Conservation (phyloP, 1,140 invertebrate genomes). For the Aphidius gifuensis region DNA sequence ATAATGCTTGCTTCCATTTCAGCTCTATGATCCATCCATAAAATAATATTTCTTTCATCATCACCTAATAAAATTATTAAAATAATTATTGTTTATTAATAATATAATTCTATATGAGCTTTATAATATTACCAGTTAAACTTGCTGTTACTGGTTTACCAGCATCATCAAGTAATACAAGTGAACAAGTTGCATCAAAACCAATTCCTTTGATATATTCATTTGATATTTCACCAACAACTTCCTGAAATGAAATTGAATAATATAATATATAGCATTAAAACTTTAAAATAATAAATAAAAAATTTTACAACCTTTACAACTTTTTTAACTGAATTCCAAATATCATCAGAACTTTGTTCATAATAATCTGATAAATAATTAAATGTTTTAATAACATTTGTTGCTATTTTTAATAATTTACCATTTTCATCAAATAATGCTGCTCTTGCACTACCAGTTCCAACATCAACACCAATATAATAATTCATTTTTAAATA, state of each 20-base stretch:
- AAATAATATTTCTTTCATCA: slow-evolving; percentile 75
- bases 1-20: slow-evolving; percentile 77
- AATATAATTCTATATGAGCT: not conserved
- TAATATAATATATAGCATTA: slow-evolving; percentile 18
- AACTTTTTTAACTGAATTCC: slow-evolving; percentile 67
- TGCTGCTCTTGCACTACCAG: slow-evolving; percentile 81
- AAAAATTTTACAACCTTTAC: slow-evolving; percentile 61
- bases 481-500: slow-evolving; percentile 59
- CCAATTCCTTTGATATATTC: slow-evolving; percentile 77
- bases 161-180: slow-evolving; percentile 76
- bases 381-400: slow-evolving; percentile 74
- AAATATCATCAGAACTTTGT: slow-evolving; percentile 91
- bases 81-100: not conserved
- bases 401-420: slow-evolving; percentile 62
- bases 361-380: slow-evolving; percentile 78
- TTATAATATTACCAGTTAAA: slow-evolving; percentile 55
- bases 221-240: slow-evolving; percentile 58
- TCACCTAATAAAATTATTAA: slow-evolving; percentile 10
- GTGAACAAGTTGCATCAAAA: slow-evolving; percentile 94
- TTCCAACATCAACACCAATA: slow-evolving; percentile 92
- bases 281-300: slow-evolving; percentile 7
- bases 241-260: slow-evolving; percentile 54
- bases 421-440: slow-evolving; percentile 68
- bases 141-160: slow-evolving; percentile 73
- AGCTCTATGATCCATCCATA: slow-evolving; percentile 97